A percentile compares a stretch with the other conserved stretches of the same genome.
Conservation (phyloP, 2,888 invertebrate species). For the Cataglyphis rosenhaueri region DNA sequence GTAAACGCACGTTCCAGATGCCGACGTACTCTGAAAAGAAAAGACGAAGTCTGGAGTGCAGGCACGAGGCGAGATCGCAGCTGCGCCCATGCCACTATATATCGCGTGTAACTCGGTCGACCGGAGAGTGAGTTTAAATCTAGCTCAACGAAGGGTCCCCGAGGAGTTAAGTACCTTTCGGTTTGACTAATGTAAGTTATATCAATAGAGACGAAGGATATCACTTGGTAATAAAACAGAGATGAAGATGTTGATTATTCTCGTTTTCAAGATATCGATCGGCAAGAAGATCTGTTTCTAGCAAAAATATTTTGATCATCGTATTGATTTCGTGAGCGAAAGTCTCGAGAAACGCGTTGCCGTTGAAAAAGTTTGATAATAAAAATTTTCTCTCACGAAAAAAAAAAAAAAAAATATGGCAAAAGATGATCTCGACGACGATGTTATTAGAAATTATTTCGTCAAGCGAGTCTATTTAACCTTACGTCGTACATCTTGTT, state of each 20-base stretch:
- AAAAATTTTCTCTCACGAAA: background rate
- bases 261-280: background rate
- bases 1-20: slow-evolving; percentile 13
- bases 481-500: slow-evolving; percentile 26
- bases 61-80: slow-evolving; percentile 25
- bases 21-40: slow-evolving; percentile 20
- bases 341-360: background rate
- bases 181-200: slow-evolving; percentile 2
- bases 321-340: background rate
- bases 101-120: slow-evolving; percentile 37
- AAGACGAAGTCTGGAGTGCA: slow-evolving; percentile 4
- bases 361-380: background rate
- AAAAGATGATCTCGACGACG: background rate
- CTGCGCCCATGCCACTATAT: background rate
- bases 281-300: background rate
- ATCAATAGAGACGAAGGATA: background rate
- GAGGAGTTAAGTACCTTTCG: slow-evolving; percentile 12
- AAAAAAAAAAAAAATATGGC: background rate
- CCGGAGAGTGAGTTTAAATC: slow-evolving; percentile 36
- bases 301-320: background rate
- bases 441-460: slow-evolving; percentile 10
- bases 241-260: background rate
- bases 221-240: background rate
- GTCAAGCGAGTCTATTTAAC: slow-evolving; percentile 20
- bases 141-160: slow-evolving; percentile 28